Conservation (phyloP, 1,140 invertebrate species). For the Neocloeon triangulifer region DNA sequence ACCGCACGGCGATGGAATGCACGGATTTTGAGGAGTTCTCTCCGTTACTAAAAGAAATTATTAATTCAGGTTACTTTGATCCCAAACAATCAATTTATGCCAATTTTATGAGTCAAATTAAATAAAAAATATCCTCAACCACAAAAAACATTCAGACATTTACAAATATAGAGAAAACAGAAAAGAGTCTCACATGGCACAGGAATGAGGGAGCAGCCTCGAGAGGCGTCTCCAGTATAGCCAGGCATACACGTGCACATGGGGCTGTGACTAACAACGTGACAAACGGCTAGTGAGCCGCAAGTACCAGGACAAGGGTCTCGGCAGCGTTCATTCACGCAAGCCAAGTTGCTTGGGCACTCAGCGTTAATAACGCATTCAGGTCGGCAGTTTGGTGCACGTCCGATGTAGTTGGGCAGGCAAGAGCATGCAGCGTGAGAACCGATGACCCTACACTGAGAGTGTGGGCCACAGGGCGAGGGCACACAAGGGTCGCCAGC, state of each 20-base stretch:
- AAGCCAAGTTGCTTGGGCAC: conserved; percentile 14
- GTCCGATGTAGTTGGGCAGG: conserved; percentile 15
- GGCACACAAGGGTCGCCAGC: conserved; percentile 12
- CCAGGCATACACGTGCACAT: conserved; percentile 15
- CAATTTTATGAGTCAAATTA: conserved; percentile 8
- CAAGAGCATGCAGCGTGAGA: conserved; percentile 16
- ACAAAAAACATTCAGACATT: conserved; percentile 11
- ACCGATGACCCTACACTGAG: conserved; percentile 13
- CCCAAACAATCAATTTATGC: no score
- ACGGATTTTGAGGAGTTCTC: conserved; percentile 26
- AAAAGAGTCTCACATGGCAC: conserved; percentile 8
- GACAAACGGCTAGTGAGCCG: conserved; percentile 10
- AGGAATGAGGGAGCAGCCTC: conserved; percentile 12
- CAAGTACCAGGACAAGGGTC: conserved; percentile 14
- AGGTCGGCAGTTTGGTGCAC: conserved; percentile 8
- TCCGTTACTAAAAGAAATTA: conserved; percentile 17
- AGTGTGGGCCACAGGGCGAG: conserved; percentile 15
- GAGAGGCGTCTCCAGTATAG: conserved; percentile 17
- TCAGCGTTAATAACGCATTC: conserved; percentile 14
- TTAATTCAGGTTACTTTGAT: no score
- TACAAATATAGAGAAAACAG: conserved; percentile 6
- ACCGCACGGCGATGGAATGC: conserved; percentile 55
- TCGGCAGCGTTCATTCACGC: conserved; percentile 15
- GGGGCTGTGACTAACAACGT: conserved; percentile 15
- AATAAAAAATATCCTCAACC: conserved; percentile 7